Conservation (phyloP, 2,113 vertebrate genomes). For the Notiomystis cincta region DNA sequence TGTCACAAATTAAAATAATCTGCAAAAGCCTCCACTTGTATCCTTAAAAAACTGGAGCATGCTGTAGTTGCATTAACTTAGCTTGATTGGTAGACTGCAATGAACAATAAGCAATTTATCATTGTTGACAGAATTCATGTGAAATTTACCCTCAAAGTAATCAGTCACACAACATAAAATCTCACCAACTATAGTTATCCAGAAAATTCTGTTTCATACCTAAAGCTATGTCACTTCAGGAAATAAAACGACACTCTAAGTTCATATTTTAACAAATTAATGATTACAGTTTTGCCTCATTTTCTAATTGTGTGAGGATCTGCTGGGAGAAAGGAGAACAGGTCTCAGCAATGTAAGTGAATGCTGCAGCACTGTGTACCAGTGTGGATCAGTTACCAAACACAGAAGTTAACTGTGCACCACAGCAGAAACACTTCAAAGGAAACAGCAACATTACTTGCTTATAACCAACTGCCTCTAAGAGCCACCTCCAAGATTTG, state of each 20-base stretch:
- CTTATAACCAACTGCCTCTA: neutral
- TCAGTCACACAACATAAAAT: neutral
- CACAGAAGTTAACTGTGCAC: neutral
- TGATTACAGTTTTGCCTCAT: neutral
- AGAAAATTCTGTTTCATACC: neutral
- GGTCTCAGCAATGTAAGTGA: fast-evolving
- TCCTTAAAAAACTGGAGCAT: neutral
- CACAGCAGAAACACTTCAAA: neutral
- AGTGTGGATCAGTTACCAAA: neutral
- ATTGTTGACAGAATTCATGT: neutral
- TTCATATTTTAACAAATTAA: neutral
- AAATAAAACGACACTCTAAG: neutral
- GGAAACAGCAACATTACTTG: neutral
- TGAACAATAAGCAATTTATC: neutral
- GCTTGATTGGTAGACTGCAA: neutral
- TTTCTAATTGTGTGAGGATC: neutral
- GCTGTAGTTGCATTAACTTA: neutral
- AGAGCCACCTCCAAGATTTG: neutral
- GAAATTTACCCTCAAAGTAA: slow-evolving; percentile 8
- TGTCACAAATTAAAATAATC: neutral
- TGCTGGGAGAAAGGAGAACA: neutral
- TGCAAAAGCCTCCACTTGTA: neutral
- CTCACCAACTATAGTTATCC: neutral
- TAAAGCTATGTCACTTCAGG: neutral
- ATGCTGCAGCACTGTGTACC: neutral